phyloP scores from a whole-genome alignment of 1,140 invertebrate species.

The Heliconius nattereri region DNA sequence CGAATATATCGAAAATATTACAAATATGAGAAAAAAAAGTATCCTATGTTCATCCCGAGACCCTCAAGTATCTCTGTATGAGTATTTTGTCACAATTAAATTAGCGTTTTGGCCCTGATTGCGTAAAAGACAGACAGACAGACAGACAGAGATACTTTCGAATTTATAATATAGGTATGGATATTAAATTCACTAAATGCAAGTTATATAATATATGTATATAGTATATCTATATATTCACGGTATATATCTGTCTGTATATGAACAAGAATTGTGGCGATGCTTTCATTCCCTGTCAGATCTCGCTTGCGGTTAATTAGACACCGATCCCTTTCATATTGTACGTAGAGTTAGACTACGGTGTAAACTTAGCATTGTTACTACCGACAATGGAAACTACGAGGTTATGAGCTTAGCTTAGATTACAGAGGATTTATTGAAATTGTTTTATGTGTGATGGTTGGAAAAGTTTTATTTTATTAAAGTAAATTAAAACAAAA shows the following conservation, averaged over 20 bases:
- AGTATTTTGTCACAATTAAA: too few relatives aligned
- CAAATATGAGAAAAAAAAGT: too few relatives aligned
- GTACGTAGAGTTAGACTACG: neutral
- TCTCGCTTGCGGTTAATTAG: constrained; percentile 12
- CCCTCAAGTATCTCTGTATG: too few relatives aligned
- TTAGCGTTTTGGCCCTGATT: too few relatives aligned
- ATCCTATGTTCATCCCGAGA: too few relatives aligned
- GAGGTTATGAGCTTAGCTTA: neutral
- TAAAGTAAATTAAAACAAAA: neutral
- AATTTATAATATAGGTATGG: too few relatives aligned
- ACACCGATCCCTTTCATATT: constrained; percentile 13
- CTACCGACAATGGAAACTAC: neutral
- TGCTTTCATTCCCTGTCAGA: neutral
- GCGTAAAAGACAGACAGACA: too few relatives aligned
- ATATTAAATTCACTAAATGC: neutral
- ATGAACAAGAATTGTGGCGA: constrained; percentile 12
- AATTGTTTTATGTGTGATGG: neutral
- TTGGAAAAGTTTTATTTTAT: neutral
- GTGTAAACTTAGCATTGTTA: neutral
- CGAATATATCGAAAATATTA: too few relatives aligned
- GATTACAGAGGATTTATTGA: neutral
- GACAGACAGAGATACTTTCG: too few relatives aligned
- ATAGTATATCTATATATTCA: neutral
- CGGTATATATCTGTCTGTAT: neutral
- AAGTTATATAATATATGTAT: neutral